Percentiles rank a stretch among this genome's conserved stretches.
These are phyloP conservation scores for Xylota sylvarum DNA, from an alignment of 2,888 invertebrate genomes.

Conservation along the genomic window DNA sequence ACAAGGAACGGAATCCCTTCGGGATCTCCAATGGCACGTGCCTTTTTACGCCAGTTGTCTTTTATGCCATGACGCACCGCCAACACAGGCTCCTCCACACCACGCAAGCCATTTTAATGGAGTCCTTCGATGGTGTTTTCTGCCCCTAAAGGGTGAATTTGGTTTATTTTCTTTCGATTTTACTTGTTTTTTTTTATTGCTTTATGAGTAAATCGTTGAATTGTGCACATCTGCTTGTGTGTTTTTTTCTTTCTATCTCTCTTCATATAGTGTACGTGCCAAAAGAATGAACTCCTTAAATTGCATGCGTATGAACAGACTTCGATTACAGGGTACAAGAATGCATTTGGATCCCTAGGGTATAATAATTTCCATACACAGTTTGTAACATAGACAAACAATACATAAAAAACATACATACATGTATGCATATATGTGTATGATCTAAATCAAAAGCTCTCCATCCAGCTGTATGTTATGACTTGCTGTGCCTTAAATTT, in stretches of 20 bases:
- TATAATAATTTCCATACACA: no score
- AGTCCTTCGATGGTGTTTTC: slow-evolving; percentile 32
- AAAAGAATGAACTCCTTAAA: background rate
- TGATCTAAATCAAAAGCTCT: no score
- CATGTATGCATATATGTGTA: no score
- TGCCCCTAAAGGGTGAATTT: slow-evolving; percentile 38
- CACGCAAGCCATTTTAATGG: slow-evolving; percentile 26
- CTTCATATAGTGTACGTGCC: slow-evolving; percentile 3
- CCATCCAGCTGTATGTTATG: no score
- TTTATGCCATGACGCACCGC: slow-evolving; percentile 28
- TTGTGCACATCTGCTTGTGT: slow-evolving; percentile 54
- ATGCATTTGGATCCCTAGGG: background rate
- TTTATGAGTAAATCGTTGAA: slow-evolving; percentile 44
- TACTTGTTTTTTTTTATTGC: slow-evolving; percentile 14
- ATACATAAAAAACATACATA: no score
- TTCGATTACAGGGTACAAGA: slow-evolving; percentile 12
- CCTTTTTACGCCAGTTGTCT: slow-evolving; percentile 53
- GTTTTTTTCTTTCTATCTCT: background rate
- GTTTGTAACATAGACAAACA: no score
- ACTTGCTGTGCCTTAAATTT: no score
- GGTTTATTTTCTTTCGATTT: slow-evolving; percentile 54
- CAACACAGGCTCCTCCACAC: slow-evolving; percentile 34
- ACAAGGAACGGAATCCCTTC: slow-evolving; percentile 34
- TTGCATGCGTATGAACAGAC: slow-evolving; percentile 4
- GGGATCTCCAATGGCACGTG: slow-evolving; percentile 60